phyloP scores from a whole-genome alignment of 2,797 vertebrate species.

The Schizopygopsis malacanthus region DNA sequence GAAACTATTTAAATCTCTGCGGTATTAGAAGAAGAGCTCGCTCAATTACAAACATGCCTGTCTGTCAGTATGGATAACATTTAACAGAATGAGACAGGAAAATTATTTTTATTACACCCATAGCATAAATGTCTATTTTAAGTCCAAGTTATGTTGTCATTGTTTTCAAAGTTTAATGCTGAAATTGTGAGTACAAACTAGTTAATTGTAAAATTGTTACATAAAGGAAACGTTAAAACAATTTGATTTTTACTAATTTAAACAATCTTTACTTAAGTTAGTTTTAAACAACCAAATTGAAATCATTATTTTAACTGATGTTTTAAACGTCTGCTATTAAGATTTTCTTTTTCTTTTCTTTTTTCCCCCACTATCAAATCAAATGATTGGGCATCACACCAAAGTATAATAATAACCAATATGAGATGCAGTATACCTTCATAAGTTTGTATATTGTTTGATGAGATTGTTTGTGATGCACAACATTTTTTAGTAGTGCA shows the following conservation, averaged over 20 bases:
- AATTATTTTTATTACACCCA: background rate
- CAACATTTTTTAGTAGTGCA: background rate
- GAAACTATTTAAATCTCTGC: slow-evolving; percentile 3
- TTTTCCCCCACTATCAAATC: background rate
- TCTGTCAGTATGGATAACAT: background rate
- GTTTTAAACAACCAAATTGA: background rate
- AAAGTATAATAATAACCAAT: background rate
- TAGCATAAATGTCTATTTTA: background rate
- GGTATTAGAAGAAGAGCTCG: background rate
- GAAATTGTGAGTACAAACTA: background rate
- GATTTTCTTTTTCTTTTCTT: background rate
- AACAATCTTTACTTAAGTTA: background rate
- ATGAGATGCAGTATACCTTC: background rate
- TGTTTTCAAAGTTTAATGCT: background rate
- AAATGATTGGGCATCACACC: background rate
- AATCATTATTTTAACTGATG: background rate
- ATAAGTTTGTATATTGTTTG: background rate
- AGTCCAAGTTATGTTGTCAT: background rate
- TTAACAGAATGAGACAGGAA: background rate
- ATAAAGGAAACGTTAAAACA: background rate
- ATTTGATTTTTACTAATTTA: too few relatives aligned
- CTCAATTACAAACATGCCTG: slow-evolving; percentile 12
- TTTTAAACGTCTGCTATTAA: background rate
- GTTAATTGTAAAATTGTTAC: background rate
- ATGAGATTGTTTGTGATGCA: background rate